Percentiles rank a stretch among this genome's conserved stretches.
Conservation (phyloP, 1,140 invertebrate genomes). For the Scaptomyza graminum region DNA sequence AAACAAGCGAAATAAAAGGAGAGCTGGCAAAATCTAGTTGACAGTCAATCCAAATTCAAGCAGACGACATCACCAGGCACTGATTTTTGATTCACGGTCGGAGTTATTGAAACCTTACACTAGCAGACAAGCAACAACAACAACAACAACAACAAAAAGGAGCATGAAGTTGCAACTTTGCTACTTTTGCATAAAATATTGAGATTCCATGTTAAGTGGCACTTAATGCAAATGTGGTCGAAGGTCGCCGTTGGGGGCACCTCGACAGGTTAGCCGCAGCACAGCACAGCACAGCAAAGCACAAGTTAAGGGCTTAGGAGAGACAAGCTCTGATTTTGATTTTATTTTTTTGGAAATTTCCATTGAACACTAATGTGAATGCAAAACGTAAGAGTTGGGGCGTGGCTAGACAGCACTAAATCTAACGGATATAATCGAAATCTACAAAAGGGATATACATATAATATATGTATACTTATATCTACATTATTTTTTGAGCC, state of each 20-base stretch:
- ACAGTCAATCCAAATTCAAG: conserved; percentile 58
- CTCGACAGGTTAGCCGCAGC: conserved; percentile 17
- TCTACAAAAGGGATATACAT: no score
- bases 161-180: conserved; percentile 27
- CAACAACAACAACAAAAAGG: neutral
- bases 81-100: conserved; percentile 32
- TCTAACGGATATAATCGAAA: neutral
- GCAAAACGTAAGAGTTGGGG: neutral
- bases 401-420: conserved; percentile 18
- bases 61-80: conserved; percentile 26
- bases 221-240: conserved; percentile 80
- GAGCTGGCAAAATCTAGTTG: conserved; percentile 49
- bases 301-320: conserved; percentile 19
- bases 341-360: conserved; percentile 7
- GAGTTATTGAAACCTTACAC: conserved; percentile 47
- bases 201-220: conserved; percentile 81
- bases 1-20: conserved; percentile 1
- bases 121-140: conserved; percentile 14
- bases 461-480: no score
- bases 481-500: no score
- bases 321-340: neutral
- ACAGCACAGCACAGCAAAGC: conserved; percentile 3
- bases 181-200: conserved; percentile 81
- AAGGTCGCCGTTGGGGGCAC: conserved; percentile 44
- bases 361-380: conserved; percentile 14